Evolutionary conservation across 1,140 invertebrate genomes (phyloP), one percentile per base, ranked within the genome.

Genomic region (Apis mellifera): DNA sequence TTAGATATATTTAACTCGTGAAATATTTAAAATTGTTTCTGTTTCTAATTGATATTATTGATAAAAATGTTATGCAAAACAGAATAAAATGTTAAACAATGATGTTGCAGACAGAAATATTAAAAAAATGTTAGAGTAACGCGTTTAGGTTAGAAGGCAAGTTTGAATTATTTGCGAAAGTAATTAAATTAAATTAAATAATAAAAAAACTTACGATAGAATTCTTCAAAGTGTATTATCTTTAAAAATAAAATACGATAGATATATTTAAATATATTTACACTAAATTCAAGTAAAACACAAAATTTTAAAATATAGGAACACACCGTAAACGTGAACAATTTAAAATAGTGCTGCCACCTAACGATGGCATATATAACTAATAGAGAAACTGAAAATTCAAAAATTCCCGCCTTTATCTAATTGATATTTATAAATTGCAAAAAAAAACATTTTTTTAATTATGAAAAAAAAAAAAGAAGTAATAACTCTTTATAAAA

Each of bases 1-100:
- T 82, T 82, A 82, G 32, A 23, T 69, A 75, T 54, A 13, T 50
- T 50, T 17, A 19, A 57, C 66, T n/a, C 54, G 50, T 3, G 2
- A 64, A 62, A 48, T 71, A 55, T 4, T 50, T 70, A 4, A 15
- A 77, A 69, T 32, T 8, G 9, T 5, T 50, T 5, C 12, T 32
- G 60, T 21, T 13, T 55, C 42, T n/a, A 42, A 55, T 42, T 8
- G 9, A 15, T 0, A 15, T 23, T 26, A 32, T 23, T 2, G 23
- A 42, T 26, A 32, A 8, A 42, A 64, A n/a, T 8, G 9, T 7
- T 11, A 1, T n/a, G 68, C 15, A 0, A 13, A 21, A 68, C 1
- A 1, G 0, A 50, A 48, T 7, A 48, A 19, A 23, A 8, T 23
- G 2, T 13, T 17, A 2, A 19, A 59, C 7, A 42, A 26, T 32